Base-by-base conservation (phyloP, 2,888 invertebrate species). In the Unio pictorum region DNA sequence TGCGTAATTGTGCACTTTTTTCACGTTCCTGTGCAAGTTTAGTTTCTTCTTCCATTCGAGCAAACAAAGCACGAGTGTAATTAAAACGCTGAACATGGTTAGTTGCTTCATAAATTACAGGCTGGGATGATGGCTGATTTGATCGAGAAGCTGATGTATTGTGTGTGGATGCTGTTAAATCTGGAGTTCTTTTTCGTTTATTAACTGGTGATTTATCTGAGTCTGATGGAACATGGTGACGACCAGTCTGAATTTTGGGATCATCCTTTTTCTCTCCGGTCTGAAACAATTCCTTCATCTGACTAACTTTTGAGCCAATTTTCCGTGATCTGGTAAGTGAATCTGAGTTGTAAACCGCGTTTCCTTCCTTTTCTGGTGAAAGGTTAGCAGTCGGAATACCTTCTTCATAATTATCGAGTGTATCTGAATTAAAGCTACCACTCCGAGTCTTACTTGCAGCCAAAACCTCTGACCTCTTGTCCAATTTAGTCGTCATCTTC, bases 21-120 rank as follows among this genome's bases (percentile, higher is more conserved):
- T 73, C 74, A 23, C 61, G 65, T 55, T 80, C 78, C 61, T 78
- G 78, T 26, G 79, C 78, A 57, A 67, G 34, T 54, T 76, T 77
- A 1, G 70, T 83, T 65, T 87, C 83, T 59, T 87, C 86, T 68
- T 89, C 89, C 81, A 90, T 81, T n/a, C 84, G 75, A n/a, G 88
- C 88, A 74, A 89, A 89, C 61, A 89, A 75, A 7, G 87, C 88
- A 20, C 88, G 78, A 0, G 88, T 88, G 74, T 86, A 83, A 67
- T 87, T 87, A 68, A 89, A 89, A 20, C 89, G 74, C 70, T 89
- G 84, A 1, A 89, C 86, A 80, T 89, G 89, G 68, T 80, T 87
- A 18, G 85, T 83, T n/a, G 85, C 74, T 58, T 84, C 82, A 20
- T 75, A 65, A 7, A 56, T 26, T n/a, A 3, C 15, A 8, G 56